Base-by-base conservation (phyloP, 2,888 invertebrate genomes). In the Pachymerium ferrugineum region DNA sequence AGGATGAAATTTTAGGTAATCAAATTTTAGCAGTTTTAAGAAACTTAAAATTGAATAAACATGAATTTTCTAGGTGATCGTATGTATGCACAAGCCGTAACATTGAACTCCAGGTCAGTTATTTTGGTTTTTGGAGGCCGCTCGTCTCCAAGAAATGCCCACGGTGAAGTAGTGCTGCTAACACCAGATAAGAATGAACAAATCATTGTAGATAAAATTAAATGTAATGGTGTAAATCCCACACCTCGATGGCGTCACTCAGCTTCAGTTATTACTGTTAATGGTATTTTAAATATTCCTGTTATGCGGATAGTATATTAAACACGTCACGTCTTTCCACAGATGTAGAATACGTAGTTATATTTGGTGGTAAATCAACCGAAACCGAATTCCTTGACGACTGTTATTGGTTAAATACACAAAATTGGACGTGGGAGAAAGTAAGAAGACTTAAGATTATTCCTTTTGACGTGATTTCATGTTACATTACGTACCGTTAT, bases 301-400 rank as follows among this genome's bases (percentile, higher is more conserved):
- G n/a, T n/a, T n/a, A n/a, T n/a, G n/a, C n/a, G n/a, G n/a, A n/a
- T n/a, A n/a, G n/a, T n/a, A n/a, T n/a, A n/a, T n/a, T n/a, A n/a
- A n/a, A n/a, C n/a, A n/a, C n/a, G n/a, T n/a, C n/a, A n/a, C n/a
- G n/a, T n/a, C n/a, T n/a, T n/a, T n/a, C n/a, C n/a, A 62, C 71
- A 80, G 80, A 78, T 28, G 70, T 62, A 19, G 79, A 80, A 73
- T 73, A 76, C 31, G 75, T 83, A 47, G 73, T 81, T 25, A 73
- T 83, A 28, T 82, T 80, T 80, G 83, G 83, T 72, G 84, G 84
- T 0, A 78, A 81, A 70, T 80, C 79, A 16, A 76, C 78, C 73
- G 75, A 76, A 16, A 75, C 78, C 2, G 73, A 79, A 76, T 80
- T 80, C 33, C 76, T 80, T 33, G 78, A 76, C 67, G 80, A 81